A percentile compares a stretch with the other conserved stretches of the same genome.
These are phyloP conservation scores for Petaurus breviceps DNA, from an alignment of 2,113 vertebrate genomes.

Conservation along the genomic window DNA sequence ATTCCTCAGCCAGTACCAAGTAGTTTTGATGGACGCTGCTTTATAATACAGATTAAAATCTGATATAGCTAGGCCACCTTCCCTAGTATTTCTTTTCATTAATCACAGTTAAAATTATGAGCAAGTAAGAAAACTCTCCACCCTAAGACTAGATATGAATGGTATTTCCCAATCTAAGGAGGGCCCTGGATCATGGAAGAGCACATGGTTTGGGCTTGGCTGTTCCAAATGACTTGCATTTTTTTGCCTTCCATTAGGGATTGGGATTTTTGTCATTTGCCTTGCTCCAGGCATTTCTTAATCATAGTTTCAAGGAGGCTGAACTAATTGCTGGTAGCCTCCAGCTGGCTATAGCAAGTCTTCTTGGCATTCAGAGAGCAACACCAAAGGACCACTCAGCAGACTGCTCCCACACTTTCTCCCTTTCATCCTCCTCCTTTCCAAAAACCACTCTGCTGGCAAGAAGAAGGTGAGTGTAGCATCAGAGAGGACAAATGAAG, in stretches of 20 bases:
- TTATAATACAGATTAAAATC: too few species aligned
- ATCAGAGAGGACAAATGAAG: slow-evolving; percentile 35
- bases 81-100: too few species aligned
- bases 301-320: neutral
- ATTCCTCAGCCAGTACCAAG: too few species aligned
- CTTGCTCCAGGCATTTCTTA: slow-evolving; percentile 40
- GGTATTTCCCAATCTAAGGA: slow-evolving; percentile 33
- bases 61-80: too few species aligned
- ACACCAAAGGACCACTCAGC: slow-evolving; percentile 30
- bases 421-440: slow-evolving; percentile 38
- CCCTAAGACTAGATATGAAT: slow-evolving; percentile 11
- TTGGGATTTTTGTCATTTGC: slow-evolving; percentile 22
- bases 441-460: neutral
- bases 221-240: slow-evolving; percentile 24
- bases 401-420: neutral
- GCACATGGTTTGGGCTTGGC: neutral
- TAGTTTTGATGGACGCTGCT: too few species aligned
- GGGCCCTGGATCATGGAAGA: neutral
- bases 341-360: slow-evolving; percentile 32
- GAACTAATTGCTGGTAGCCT: neutral
- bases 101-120: slow-evolving; percentile 31
- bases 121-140: slow-evolving; percentile 4
- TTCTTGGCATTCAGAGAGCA: neutral
- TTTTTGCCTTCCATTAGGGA: slow-evolving; percentile 19
- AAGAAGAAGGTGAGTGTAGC: slow-evolving; percentile 34